Base-by-base conservation (phyloP, 1,140 invertebrate species). In the Leptinotarsa lineolata region DNA sequence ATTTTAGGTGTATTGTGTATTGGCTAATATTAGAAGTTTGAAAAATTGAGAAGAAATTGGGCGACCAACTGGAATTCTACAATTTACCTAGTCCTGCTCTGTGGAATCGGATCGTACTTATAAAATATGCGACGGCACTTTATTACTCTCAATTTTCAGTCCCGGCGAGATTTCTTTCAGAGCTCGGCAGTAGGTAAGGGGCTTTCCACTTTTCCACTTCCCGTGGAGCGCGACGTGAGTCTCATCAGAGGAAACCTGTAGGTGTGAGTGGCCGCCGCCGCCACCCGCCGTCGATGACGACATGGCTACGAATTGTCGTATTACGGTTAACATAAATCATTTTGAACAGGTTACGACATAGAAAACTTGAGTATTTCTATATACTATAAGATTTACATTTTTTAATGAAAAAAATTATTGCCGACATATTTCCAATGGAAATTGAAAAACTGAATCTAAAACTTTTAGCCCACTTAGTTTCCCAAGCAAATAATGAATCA, bases 131-230 rank as follows among this genome's bases (percentile, higher is more conserved):
- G 66, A 67, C 60, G 78, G 75, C 79, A 83, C 80, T 83, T 82
- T 82, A 82, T 83, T 82, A 82, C 81, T 77, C 81, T 83, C 81
- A 80, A 81, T 83, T 83, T 83, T 83, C 81, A 81, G 76, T 81
- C 81, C 79, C 78, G 76, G 73, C 61, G 81, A 68, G 79, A 78
- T 77, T 81, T 81, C 79, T 81, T 79, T 80, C 72, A 79, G 70
- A 59, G 30, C 76, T 72, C 79, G 64, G 72, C 65, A 64, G 77
- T 80, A 76, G 78, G 80, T 76, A 78, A 77, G 70, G 70, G 59
- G 72, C 72, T 73, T 54, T 54, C n/a, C 48, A 39, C 70, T 73
- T 74, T 77, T 66, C 59, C 21, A 54, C 8, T 59, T 59, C 46
- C 58, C 54, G 68, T n/a, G 4, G 68, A 22, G 68, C 22, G 22